Conservation (phyloP, 2,113 vertebrate genomes). For the Mobula hypostoma region DNA sequence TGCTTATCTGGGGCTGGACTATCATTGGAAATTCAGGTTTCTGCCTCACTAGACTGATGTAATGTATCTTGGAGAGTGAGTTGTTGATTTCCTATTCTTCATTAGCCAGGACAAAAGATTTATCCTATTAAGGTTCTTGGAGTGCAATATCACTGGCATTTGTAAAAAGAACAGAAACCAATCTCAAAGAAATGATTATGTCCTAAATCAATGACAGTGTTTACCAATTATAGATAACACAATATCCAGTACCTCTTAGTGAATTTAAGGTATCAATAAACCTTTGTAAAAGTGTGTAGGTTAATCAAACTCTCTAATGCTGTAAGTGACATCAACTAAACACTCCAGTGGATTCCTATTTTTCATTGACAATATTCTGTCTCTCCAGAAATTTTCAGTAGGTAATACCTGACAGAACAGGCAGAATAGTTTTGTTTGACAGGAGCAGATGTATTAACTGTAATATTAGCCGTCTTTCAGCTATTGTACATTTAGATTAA, state of each 20-base stretch:
- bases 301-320: background rate
- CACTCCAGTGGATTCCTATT: background rate
- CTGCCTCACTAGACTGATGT: background rate
- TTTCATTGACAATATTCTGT: background rate
- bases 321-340: background rate
- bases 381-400: background rate
- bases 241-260: background rate
- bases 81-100: background rate
- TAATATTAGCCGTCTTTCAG: background rate
- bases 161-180: background rate
- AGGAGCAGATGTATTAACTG: background rate
- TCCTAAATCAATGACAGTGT: background rate
- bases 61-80: background rate
- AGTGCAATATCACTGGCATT: too few relatives aligned
- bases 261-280: background rate
- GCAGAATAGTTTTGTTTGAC: background rate
- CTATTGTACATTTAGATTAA: background rate
- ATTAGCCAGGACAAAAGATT: background rate
- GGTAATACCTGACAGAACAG: background rate
- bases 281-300: background rate
- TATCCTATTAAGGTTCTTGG: background rate
- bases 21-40: background rate
- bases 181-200: background rate
- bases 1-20: background rate
- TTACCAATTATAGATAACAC: background rate